Evolutionary conservation across 2,113 vertebrate genomes (phyloP).

Genomic region (Ceratotherium simum): DNA sequence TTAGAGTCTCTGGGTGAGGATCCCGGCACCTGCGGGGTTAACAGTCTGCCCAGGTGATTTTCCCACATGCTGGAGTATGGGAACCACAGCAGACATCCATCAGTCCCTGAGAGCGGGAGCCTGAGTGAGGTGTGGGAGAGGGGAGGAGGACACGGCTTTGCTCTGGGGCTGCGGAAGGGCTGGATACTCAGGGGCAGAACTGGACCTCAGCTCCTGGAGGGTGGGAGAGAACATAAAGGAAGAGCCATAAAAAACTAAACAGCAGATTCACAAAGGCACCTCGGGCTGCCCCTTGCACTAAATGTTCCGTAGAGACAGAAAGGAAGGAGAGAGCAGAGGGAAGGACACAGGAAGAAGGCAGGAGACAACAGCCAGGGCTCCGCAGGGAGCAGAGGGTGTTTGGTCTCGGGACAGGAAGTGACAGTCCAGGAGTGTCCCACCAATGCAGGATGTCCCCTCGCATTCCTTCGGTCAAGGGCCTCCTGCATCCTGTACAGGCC

Average conservation of each 20-base stretch:
- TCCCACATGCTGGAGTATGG: not conserved
- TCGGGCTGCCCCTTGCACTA: not conserved
- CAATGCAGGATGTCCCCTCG: not conserved
- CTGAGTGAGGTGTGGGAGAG: fast-evolving
- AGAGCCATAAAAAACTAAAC: not conserved
- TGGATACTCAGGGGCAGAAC: not conserved
- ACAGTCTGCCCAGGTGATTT: not conserved
- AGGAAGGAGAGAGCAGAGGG: not conserved
- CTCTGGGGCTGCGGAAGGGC: too few species aligned
- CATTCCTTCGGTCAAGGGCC: not conserved
- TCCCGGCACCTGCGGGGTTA: not conserved
- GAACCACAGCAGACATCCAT: too few species aligned
- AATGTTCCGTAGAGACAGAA: not conserved
- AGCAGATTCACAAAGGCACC: not conserved
- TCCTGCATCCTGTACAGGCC: not conserved
- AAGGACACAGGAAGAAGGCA: slow-evolving; percentile 42
- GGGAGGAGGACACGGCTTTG: not conserved
- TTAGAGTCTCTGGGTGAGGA: not conserved
- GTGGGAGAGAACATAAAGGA: fast-evolving
- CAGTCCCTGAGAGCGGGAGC: not conserved
- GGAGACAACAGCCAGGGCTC: not conserved
- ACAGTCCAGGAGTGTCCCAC: not conserved
- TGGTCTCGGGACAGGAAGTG: slow-evolving; percentile 12
- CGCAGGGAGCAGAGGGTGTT: fast-evolving
- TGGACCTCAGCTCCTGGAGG: fast-evolving